Evolutionary conservation across 2,113 vertebrate genomes (phyloP).

Genomic region (Tyto alba): DNA sequence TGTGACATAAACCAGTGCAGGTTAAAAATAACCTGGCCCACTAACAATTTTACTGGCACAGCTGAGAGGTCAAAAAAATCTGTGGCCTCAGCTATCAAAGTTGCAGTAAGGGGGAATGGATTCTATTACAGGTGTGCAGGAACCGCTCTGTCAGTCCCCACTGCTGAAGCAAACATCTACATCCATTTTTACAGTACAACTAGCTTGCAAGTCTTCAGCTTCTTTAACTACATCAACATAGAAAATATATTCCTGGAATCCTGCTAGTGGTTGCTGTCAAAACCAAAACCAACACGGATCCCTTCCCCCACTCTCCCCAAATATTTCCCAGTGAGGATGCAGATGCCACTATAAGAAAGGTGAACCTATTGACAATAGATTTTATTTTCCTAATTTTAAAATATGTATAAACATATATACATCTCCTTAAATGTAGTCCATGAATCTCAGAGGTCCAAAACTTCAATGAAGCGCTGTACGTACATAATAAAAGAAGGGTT

Average conservation of each 20-base stretch:
- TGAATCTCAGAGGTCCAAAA: background rate
- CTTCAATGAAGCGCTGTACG: background rate
- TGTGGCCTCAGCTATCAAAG: background rate
- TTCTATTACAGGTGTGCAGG: background rate
- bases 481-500: background rate
- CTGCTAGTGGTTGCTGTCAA: background rate
- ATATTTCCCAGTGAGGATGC: background rate
- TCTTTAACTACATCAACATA: background rate
- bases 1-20: background rate
- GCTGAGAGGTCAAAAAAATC: background rate
- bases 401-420: background rate
- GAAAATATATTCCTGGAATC: background rate
- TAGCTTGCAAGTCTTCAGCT: background rate
- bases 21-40: slow-evolving; percentile 19
- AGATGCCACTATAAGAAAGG: background rate
- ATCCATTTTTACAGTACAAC: background rate
- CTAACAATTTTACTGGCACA: background rate
- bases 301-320: background rate
- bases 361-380: background rate
- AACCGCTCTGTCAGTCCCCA: background rate
- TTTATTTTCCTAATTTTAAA: background rate
- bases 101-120: background rate
- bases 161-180: background rate
- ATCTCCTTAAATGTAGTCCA: background rate
- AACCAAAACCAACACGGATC: background rate